Base-by-base conservation (phyloP, 2,888 invertebrate species). In the Campoletis raptor region DNA sequence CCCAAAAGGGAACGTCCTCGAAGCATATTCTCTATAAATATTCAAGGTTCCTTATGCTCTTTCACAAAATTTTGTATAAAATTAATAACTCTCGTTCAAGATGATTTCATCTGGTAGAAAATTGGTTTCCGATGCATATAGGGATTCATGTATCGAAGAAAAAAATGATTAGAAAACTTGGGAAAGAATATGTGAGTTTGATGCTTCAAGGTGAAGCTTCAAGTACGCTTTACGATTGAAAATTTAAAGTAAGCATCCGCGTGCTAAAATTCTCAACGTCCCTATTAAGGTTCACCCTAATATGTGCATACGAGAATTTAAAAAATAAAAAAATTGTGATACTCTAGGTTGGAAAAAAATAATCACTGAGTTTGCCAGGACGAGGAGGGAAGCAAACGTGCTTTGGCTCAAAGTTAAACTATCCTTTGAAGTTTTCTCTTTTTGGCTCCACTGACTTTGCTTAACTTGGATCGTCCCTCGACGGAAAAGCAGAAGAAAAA, bases 371-470 rank as follows among this genome's bases (percentile, higher is more conserved):
- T 77, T 77, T 72, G 48, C 70, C 48, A 69, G 45, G 10, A 67
- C 10, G 74, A 61, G 76, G 64, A 77, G 70, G 61, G 48, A 72
- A 70, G 48, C 64, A 24, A 40, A 73, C 76, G 66, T 42, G 69
- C 77, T 66, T 64, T 54, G 52, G 54, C 72, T 12, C 36, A 54
- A 83, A 73, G 72, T 78, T 78, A 42, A 42, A 64, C 73, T 57
- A 42, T n/a, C 66, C 78, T 78, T 66, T 73, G 72, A 78, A 83
- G 72, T 67, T 79, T 67, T 72, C 48, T 52, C 61, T 52, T 76
- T 76, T 64, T 81, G 67, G 57, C 73, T 66, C 24, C 64, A 73
- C 81, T 73, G 81, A 73, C 80, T 80, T 80, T 72, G 61, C 81
- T 73, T 24, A 81, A 81, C 73, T 81, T 54, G 81, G 52, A 81